Conservation (phyloP, 2,888 invertebrate genomes). For the Diaperis boleti region DNA sequence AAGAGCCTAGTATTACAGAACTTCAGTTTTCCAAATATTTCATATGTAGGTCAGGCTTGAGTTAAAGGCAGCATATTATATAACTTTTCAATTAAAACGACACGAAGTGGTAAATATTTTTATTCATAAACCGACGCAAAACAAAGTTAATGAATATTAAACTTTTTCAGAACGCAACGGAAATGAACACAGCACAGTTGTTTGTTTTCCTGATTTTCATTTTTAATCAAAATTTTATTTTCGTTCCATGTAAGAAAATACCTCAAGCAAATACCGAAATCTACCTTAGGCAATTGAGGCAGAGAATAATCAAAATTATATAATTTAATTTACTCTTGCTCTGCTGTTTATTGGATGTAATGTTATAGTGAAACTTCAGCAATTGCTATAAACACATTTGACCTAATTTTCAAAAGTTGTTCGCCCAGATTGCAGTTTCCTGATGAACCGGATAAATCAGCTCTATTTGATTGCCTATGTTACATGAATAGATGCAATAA, state of each 20-base stretch:
- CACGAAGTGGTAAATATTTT: slow-evolving; percentile 1
- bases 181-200: not conserved
- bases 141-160: slow-evolving; percentile 6
- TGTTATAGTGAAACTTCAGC: too few species aligned
- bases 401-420: too few species aligned
- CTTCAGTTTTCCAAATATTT: too few species aligned
- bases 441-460: not conserved
- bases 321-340: too few species aligned
- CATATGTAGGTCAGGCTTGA: too few species aligned
- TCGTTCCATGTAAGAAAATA: not conserved
- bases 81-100: slow-evolving; percentile 3
- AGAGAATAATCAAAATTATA: too few species aligned
- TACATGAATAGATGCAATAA: slow-evolving; percentile 26
- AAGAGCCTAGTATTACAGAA: not conserved
- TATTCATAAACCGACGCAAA: not conserved
- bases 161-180: not conserved
- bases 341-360: too few species aligned
- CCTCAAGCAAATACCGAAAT: too few species aligned
- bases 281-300: too few species aligned
- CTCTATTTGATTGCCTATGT: slow-evolving; percentile 2
- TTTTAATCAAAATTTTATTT: not conserved
- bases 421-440: not conserved
- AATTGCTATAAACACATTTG: not conserved
- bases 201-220: not conserved
- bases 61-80: too few species aligned